Conservation (phyloP, 2,888 invertebrate genomes). For the Pyrrhia umbra region DNA sequence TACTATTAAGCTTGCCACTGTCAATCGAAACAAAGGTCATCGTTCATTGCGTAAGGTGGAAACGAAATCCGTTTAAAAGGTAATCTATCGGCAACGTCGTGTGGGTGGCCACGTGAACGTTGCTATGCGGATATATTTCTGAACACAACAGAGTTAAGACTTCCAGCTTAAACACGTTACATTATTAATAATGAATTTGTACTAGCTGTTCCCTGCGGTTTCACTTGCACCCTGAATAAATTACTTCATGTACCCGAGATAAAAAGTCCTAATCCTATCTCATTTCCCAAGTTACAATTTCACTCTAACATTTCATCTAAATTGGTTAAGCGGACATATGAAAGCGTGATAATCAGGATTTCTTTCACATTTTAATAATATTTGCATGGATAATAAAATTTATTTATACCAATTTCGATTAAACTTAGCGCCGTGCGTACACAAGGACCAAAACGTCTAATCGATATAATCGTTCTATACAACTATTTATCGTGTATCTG, state of each 20-base stretch:
- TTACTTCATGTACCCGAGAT: too few species aligned
- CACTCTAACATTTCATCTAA: too few species aligned
- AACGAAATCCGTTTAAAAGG: slow-evolving; percentile 53
- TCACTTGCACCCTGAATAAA: too few species aligned
- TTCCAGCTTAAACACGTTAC: not conserved
- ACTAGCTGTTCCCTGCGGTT: too few species aligned
- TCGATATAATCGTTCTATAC: not conserved
- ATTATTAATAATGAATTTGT: not conserved
- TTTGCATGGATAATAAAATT: too few species aligned
- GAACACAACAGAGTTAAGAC: not conserved
- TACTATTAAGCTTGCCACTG: not conserved
- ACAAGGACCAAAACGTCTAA: not conserved
- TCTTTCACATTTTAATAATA: too few species aligned
- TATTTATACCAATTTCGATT: not conserved
- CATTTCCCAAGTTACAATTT: too few species aligned
- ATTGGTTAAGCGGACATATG: too few species aligned
- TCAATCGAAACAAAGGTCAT: slow-evolving; percentile 19
- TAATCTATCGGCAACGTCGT: slow-evolving; percentile 30
- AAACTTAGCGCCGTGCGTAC: not conserved
- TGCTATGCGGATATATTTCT: not conserved
- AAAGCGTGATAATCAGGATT: too few species aligned
- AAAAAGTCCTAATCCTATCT: too few species aligned
- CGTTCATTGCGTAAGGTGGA: slow-evolving; percentile 22
- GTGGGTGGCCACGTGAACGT: slow-evolving; percentile 46
- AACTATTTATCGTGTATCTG: not conserved